Conservation (phyloP, 2,113 vertebrate genomes). For the Symphodus melops region DNA sequence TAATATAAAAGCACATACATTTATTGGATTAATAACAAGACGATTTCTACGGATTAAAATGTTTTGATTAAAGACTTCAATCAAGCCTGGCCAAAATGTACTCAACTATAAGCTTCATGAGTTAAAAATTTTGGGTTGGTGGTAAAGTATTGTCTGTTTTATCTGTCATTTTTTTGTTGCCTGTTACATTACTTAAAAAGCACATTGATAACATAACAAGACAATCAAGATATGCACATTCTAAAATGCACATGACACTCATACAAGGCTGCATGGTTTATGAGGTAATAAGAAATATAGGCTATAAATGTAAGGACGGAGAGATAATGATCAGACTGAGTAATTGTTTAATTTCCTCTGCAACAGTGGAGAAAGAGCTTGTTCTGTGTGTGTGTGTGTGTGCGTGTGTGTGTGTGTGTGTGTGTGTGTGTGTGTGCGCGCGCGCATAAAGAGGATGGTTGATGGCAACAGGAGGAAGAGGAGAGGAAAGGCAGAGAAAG, state of each 20-base stretch:
- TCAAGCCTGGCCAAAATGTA: constrained; percentile 40
- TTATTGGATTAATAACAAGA: constrained; percentile 55
- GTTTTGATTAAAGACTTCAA: constrained; percentile 49
- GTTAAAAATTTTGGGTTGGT: constrained; percentile 8
- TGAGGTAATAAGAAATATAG: constrained; percentile 26
- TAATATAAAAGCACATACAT: constrained; percentile 64
- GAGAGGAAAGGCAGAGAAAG: constrained; percentile 66
- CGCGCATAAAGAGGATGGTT: constrained; percentile 15
- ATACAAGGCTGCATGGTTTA: constrained; percentile 13
- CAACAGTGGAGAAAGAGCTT: constrained; percentile 23
- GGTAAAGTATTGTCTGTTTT: constrained; percentile 24
- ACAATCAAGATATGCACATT: constrained; percentile 18
- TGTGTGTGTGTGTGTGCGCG: background rate
- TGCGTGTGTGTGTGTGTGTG: background rate
- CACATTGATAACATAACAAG: constrained; percentile 44
- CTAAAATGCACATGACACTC: constrained; percentile 25
- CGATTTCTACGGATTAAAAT: constrained; percentile 40
- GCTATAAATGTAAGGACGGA: constrained; percentile 5
- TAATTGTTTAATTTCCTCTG: constrained; percentile 34
- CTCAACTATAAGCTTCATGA: constrained; percentile 29
- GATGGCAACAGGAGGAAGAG: constrained; percentile 61
- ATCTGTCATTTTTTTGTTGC: constrained; percentile 26
- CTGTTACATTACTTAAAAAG: constrained; percentile 32
- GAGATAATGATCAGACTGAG: constrained; percentile 5
- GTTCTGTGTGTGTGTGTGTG: background rate